A percentile compares a stretch with the other conserved stretches of the same genome.
Evolutionary conservation across 1,140 invertebrate species (phyloP).

Genomic region (Conus betulinus): DNA sequence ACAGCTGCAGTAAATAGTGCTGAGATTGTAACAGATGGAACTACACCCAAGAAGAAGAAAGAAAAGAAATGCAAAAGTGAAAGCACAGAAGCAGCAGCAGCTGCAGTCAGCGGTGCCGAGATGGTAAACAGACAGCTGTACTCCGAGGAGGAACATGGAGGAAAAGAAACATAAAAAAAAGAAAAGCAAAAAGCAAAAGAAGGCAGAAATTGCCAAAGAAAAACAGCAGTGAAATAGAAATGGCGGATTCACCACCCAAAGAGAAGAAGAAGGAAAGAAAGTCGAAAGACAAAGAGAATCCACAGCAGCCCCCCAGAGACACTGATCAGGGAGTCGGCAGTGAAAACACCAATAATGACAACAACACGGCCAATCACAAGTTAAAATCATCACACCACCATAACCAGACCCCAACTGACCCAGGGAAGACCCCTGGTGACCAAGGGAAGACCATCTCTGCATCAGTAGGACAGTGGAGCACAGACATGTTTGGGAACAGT

Average conservation of each 20-base stretch:
- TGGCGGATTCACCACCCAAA: neutral
- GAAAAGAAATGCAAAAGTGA: slow-evolving; percentile 1
- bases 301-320: slow-evolving; percentile 15
- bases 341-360: neutral
- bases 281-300: slow-evolving; percentile 3
- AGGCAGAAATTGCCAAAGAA: slow-evolving; percentile 5
- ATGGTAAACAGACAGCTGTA: neutral
- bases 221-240: neutral
- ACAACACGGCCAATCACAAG: slow-evolving; percentile 25
- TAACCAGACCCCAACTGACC: neutral
- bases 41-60: neutral
- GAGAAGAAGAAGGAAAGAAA: slow-evolving; percentile 16
- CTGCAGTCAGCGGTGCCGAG: too few species aligned
- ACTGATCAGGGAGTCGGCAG: slow-evolving; percentile 16
- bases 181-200: neutral
- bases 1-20: neutral
- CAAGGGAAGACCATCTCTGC: neutral
- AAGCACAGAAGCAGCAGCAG: neutral
- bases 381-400: slow-evolving; percentile 14
- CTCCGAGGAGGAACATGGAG: neutral
- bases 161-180: slow-evolving; percentile 17
- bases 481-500: slow-evolving; percentile 49
- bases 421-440: neutral
- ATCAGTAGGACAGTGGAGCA: slow-evolving; percentile 54
- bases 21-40: neutral